phyloP scores from a whole-genome alignment of 1,140 invertebrate genomes.

The Chelonus insularis region DNA sequence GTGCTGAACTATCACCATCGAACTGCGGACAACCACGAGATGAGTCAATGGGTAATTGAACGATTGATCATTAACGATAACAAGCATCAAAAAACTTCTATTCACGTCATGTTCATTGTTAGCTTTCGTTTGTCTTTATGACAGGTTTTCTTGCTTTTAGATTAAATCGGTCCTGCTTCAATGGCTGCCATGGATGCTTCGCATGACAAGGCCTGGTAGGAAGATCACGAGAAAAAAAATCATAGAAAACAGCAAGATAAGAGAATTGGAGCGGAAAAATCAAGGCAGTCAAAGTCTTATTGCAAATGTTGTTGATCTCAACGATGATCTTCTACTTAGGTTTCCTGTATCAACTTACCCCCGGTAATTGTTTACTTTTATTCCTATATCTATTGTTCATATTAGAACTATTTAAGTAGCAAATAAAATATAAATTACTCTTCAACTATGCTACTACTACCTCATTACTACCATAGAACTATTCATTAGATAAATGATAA shows the following conservation, averaged over 20 bases:
- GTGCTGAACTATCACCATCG: constrained; percentile 98
- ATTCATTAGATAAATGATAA: too few species aligned
- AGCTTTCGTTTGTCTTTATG: not conserved
- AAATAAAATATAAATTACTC: too few species aligned
- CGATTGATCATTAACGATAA: constrained; percentile 22
- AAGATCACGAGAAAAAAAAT: constrained; percentile 91
- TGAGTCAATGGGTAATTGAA: constrained; percentile 91
- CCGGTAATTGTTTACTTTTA: constrained; percentile 40
- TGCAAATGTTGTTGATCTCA: constrained; percentile 92
- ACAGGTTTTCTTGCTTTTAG: constrained; percentile 58
- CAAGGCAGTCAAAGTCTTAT: constrained; percentile 89
- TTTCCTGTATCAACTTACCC: constrained; percentile 49
- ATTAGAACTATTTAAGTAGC: too few species aligned
- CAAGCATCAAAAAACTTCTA: not conserved
- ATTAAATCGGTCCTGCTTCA: constrained; percentile 91
- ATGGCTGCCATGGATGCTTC: constrained; percentile 94
- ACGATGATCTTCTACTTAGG: constrained; percentile 85
- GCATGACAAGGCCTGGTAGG: constrained; percentile 92
- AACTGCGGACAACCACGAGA: constrained; percentile 93
- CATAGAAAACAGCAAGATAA: constrained; percentile 83
- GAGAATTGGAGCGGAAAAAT: constrained; percentile 89
- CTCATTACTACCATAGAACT: too few species aligned
- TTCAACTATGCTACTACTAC: too few species aligned
- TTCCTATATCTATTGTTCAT: too few species aligned
- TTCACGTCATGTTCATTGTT: not conserved